These are phyloP conservation scores for Ceraclea dissimilis DNA, from an alignment of 2,888 invertebrate genomes.

Conservation along the genomic window DNA sequence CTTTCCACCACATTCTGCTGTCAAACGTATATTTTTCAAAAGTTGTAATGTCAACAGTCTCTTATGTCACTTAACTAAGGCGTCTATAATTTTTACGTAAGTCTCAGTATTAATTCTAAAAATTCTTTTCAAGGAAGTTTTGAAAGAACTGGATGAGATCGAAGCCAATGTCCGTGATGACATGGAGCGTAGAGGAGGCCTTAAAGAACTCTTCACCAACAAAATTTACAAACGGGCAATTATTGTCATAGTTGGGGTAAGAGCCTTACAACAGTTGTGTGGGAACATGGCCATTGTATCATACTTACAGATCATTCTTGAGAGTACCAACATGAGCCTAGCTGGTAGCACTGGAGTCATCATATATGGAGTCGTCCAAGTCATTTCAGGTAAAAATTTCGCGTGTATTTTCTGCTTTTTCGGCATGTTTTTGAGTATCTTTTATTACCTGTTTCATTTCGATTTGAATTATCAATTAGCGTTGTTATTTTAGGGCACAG, in stretches of 20 bases:
- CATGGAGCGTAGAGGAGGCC: conserved; percentile 27
- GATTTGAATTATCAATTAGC: no score
- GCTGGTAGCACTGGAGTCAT: conserved; percentile 31
- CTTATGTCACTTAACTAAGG: no score
- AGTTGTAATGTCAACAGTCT: no score
- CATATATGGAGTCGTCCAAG: conserved; percentile 35
- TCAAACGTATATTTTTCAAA: no score
- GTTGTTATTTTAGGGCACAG: no score
- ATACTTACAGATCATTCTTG: conserved; percentile 36
- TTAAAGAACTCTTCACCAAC: conserved; percentile 30
- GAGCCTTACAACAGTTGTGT: conserved; percentile 34
- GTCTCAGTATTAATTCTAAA: no score
- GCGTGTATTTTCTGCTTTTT: no score
- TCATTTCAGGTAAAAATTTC: conserved; percentile 33
- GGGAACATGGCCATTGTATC: conserved; percentile 35
- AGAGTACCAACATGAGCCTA: conserved; percentile 28
- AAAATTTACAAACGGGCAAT: conserved; percentile 35
- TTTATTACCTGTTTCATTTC: background rate
- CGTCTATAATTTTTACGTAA: no score
- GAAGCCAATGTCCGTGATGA: conserved; percentile 30
- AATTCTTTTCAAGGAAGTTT: conserved; percentile 27
- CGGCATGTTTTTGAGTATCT: background rate
- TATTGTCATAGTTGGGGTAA: conserved; percentile 34
- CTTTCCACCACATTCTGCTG: no score
- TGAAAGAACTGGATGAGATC: conserved; percentile 32